Evolutionary conservation across 37 sponge, comb jelly and placozoan species (phyloP).

Genomic region (Halisarca cf. caerulea): DNA sequence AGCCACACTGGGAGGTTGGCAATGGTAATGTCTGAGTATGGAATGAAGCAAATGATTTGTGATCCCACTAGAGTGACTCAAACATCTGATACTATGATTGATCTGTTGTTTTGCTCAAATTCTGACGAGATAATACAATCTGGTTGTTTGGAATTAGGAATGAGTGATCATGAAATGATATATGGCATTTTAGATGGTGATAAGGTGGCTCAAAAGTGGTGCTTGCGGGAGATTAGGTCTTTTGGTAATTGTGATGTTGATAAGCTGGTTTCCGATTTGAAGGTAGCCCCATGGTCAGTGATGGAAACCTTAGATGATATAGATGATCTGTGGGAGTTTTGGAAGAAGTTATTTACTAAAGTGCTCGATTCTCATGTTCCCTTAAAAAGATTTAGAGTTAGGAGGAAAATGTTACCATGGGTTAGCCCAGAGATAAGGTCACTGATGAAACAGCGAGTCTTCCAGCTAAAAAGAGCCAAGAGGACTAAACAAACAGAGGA

Average conservation of each 20-base stretch:
- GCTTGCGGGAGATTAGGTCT: not conserved
- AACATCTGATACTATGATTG: conserved; percentile 11
- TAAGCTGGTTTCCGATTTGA: not conserved
- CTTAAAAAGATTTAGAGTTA: not conserved
- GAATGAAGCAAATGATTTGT: conserved; percentile 7
- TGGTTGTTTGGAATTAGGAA: not conserved
- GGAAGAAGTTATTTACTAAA: not conserved
- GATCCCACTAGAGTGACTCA: conserved; percentile 37
- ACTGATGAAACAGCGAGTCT: no score
- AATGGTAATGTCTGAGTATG: conserved; percentile 29
- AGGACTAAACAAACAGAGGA: no score
- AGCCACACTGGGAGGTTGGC: not conserved
- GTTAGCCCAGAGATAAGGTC: no score
- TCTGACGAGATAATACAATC: not conserved
- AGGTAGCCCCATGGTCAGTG: not conserved
- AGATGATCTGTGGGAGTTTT: not conserved
- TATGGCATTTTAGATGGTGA: not conserved
- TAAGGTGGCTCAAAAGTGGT: not conserved
- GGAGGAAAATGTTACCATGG: no score
- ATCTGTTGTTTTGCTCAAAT: conserved; percentile 24
- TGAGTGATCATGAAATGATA: conserved; percentile 37
- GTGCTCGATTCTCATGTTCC: not conserved
- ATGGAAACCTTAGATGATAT: not conserved
- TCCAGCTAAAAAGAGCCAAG: no score
- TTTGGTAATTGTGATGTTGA: not conserved